phyloP scores from a whole-genome alignment of 2,888 invertebrate species.

The Parochlus steinenii region DNA sequence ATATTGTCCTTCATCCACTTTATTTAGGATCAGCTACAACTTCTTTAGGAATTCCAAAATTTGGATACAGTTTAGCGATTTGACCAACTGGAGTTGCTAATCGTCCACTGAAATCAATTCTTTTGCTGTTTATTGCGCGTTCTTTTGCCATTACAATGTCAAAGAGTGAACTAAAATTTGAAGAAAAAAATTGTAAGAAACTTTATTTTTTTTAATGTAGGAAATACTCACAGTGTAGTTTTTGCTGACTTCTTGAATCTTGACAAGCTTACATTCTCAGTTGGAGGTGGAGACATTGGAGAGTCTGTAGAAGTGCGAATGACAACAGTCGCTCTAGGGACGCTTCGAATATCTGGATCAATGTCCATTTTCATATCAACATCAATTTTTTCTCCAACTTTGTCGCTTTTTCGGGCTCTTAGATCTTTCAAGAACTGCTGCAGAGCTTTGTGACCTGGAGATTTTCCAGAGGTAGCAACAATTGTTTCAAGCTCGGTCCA shows the following conservation, averaged over 20 bases:
- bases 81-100: conserved; percentile 45
- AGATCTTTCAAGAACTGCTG: conserved; percentile 69
- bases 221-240: not conserved
- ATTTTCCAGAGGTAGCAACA: conserved; percentile 58
- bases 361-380: conserved; percentile 32
- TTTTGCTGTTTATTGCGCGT: conserved; percentile 30
- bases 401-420: conserved; percentile 34
- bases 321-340: conserved; percentile 36
- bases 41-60: too few species aligned
- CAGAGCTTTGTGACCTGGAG: conserved; percentile 60
- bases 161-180: conserved; percentile 31
- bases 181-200: too few species aligned
- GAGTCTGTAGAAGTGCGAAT: conserved; percentile 70
- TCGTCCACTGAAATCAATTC: conserved; percentile 45
- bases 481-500: conserved; percentile 81
- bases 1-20: too few species aligned
- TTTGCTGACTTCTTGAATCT: conserved; percentile 4
- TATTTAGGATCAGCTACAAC: too few species aligned
- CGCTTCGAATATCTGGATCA: conserved; percentile 20
- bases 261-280: conserved; percentile 17
- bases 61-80: conserved; percentile 56
- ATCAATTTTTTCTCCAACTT: conserved; percentile 39
- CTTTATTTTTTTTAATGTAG: not conserved
- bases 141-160: conserved; percentile 38
- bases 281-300: conserved; percentile 64